A percentile compares a stretch with the other conserved stretches of the same genome.
These are phyloP conservation scores for Micrasema minimum DNA, from an alignment of 1,140 invertebrate species.

Conservation along the genomic window DNA sequence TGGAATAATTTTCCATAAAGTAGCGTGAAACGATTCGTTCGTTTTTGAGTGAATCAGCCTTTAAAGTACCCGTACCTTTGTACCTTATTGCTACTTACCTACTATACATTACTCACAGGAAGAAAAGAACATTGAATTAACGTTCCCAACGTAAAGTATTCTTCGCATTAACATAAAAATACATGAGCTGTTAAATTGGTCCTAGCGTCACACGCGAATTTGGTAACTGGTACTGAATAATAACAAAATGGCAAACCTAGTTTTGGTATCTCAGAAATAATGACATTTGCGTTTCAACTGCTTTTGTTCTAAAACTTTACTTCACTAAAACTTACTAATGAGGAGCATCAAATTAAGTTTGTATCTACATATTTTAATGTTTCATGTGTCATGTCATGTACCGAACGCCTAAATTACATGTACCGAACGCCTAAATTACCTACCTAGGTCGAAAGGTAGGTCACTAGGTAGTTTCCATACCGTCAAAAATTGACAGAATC, in stretches of 20 bases:
- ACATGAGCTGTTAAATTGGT: conserved; percentile 19
- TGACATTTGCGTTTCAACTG: conserved; percentile 14
- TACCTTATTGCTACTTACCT: too few species aligned
- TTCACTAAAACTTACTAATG: neutral
- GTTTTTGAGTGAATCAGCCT: neutral
- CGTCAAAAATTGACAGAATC: too few species aligned
- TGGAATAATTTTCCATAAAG: neutral
- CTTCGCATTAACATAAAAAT: conserved; percentile 29
- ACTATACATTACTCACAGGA: too few species aligned
- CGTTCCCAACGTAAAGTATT: conserved; percentile 20
- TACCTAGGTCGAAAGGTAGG: too few species aligned
- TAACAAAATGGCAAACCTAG: conserved; percentile 9
- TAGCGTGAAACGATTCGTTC: neutral
- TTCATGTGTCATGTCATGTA: too few species aligned
- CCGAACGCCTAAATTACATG: too few species aligned
- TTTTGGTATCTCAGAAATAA: neutral
- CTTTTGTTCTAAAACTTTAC: conserved; percentile 11
- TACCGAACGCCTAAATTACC: too few species aligned
- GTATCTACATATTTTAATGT: too few species aligned
- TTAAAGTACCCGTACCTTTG: too few species aligned
- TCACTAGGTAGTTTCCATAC: too few species aligned
- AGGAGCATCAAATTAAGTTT: too few species aligned
- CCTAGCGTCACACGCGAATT: conserved; percentile 12
- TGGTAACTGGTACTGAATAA: conserved; percentile 30
- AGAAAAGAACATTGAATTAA: conserved; percentile 27